These are phyloP conservation scores for Araneus ventricosus DNA, from an alignment of 1,140 invertebrate genomes.

Conservation along the genomic window DNA sequence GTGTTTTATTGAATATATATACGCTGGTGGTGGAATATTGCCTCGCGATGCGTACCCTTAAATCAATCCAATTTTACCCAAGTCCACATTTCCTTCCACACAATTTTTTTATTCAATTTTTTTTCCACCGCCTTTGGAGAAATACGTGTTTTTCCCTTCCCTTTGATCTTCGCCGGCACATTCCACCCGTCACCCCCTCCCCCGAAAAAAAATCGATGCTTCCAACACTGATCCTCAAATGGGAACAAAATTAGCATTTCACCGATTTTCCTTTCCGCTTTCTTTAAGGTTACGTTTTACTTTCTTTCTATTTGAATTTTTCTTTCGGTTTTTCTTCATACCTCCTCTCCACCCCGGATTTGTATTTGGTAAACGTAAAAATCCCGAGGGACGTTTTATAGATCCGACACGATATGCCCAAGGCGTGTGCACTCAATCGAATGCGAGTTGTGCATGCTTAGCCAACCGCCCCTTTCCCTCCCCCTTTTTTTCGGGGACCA, in stretches of 20 bases:
- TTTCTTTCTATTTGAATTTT: background rate
- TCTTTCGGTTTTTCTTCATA: background rate
- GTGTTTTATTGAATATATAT: constrained; percentile 41
- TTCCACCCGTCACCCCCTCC: background rate
- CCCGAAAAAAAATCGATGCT: background rate
- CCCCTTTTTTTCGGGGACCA: background rate
- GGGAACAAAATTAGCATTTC: constrained; percentile 40
- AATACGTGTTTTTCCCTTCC: constrained; percentile 13
- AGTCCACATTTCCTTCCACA: constrained; percentile 17
- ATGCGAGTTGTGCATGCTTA: background rate
- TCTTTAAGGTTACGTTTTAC: constrained; percentile 24
- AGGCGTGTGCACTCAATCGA: constrained; percentile 4
- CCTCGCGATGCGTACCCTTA: background rate
- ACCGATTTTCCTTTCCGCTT: constrained; percentile 23
- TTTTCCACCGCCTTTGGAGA: background rate
- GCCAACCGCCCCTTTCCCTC: background rate
- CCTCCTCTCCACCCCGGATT: background rate
- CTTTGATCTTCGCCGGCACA: constrained; percentile 15
- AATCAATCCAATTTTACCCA: constrained; percentile 37
- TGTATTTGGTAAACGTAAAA: constrained; percentile 38
- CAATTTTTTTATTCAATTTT: background rate
- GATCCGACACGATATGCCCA: constrained; percentile 17
- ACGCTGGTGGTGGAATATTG: constrained; percentile 18
- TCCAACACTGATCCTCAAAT: constrained; percentile 17
- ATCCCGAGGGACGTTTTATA: constrained; percentile 12